Conservation (phyloP, 2,888 invertebrate genomes). For the Apodemia mormo region DNA sequence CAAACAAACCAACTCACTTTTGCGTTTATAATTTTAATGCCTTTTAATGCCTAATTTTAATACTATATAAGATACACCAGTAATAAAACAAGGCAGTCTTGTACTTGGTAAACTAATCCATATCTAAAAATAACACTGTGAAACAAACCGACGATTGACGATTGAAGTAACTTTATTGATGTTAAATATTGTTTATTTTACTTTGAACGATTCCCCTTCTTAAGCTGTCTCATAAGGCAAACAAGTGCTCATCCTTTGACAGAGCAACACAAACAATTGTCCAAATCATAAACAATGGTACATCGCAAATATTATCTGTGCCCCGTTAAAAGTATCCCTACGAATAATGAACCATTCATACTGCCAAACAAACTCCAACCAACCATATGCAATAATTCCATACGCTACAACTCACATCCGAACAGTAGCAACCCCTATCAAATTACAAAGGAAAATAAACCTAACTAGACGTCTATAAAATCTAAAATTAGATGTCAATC, state of each 20-base stretch:
- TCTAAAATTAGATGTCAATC: conserved; percentile 67
- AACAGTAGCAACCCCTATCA: conserved; percentile 60
- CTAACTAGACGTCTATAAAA: conserved; percentile 73
- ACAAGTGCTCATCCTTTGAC: conserved; percentile 81
- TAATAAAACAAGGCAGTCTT: background rate
- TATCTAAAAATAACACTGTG: background rate
- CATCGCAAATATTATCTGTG: conserved; percentile 77
- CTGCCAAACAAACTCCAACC: conserved; percentile 79
- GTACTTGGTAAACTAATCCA: background rate
- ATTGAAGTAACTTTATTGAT: conserved; percentile 32
- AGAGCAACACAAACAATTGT: conserved; percentile 78
- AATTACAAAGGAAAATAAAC: conserved; percentile 69
- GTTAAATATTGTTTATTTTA: conserved; percentile 54
- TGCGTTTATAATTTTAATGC: no score
- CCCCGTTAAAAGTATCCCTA: conserved; percentile 70
- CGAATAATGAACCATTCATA: conserved; percentile 81
- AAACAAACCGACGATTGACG: conserved; percentile 26
- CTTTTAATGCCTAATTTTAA: no score
- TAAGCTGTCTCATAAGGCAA: conserved; percentile 59
- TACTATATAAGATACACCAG: no score
- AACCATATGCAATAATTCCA: conserved; percentile 81
- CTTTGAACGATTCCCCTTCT: conserved; percentile 43
- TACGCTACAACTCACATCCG: conserved; percentile 50
- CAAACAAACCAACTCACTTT: no score
- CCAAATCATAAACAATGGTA: conserved; percentile 80